These are phyloP conservation scores for Hylaeus volcanicus DNA, from an alignment of 1,140 invertebrate genomes.

Conservation along the genomic window DNA sequence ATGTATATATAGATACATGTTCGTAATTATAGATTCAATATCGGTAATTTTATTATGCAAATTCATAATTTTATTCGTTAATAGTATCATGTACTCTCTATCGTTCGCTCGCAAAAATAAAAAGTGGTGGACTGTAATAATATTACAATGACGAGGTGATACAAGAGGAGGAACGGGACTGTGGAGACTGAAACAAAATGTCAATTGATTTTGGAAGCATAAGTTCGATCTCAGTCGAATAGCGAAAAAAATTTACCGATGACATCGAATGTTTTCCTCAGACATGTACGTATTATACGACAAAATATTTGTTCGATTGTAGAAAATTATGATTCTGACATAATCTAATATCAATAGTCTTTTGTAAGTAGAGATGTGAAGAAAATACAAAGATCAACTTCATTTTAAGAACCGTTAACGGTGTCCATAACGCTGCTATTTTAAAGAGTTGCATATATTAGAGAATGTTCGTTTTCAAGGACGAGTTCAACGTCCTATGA, in stretches of 20 bases:
- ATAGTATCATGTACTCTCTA: conserved; percentile 50
- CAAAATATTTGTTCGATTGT: not conserved
- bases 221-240: conserved; percentile 21
- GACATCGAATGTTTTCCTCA: conserved; percentile 4
- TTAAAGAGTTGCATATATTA: no score
- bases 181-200: conserved; percentile 24
- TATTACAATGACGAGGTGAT: conserved; percentile 29
- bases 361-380: not conserved
- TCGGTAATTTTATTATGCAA: conserved; percentile 64
- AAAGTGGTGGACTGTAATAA: conserved; percentile 16
- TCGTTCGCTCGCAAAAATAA: conserved; percentile 45
- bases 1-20: conserved; percentile 10
- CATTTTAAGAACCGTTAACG: no score
- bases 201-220: conserved; percentile 47
- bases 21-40: conserved; percentile 36
- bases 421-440: no score
- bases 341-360: no score
- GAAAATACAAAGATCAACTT: not conserved
- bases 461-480: no score
- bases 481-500: no score
- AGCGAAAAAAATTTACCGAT: conserved; percentile 1
- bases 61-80: conserved; percentile 61
- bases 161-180: conserved; percentile 21
- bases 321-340: not conserved
- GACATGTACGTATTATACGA: not conserved